Conservation (phyloP, 2,888 invertebrate genomes). For the Lycophotia porphyrea region DNA sequence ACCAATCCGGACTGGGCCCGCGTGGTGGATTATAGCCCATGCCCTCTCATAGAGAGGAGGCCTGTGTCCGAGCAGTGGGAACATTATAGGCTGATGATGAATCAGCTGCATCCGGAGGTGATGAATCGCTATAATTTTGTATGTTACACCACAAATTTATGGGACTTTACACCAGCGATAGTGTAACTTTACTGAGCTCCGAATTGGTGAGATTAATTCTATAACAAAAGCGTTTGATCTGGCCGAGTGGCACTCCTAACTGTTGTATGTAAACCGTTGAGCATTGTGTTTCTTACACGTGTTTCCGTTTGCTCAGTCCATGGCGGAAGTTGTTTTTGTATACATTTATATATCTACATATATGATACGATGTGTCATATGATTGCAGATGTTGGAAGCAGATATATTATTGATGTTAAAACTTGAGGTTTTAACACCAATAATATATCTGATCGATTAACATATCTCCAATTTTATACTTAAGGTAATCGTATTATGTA, state of each 20-base stretch:
- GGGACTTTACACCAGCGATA: conserved; percentile 82
- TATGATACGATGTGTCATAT: background rate
- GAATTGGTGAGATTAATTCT: conserved; percentile 83
- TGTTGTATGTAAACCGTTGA: conserved; percentile 46
- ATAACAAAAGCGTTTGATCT: conserved; percentile 79
- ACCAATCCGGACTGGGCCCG: too few species aligned
- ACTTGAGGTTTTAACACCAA: too few species aligned
- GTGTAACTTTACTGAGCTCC: conserved; percentile 81
- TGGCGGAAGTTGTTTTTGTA: background rate
- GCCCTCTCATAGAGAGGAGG: too few species aligned
- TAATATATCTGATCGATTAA: too few species aligned
- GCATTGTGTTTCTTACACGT: conserved; percentile 31
- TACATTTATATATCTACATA: background rate
- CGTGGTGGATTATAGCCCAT: too few species aligned
- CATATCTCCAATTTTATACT: background rate
- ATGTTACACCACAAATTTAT: conserved; percentile 69
- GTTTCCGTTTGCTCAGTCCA: conserved; percentile 13
- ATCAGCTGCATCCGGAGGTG: too few species aligned
- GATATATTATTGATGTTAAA: background rate
- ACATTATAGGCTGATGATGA: too few species aligned
- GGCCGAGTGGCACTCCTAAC: conserved; percentile 54
- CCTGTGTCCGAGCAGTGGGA: too few species aligned
- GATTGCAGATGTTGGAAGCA: background rate
- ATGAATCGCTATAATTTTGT: conserved; percentile 27
- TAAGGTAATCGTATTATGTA: background rate